These are phyloP conservation scores for Drosophila eugracilis DNA, from an alignment of 1,140 invertebrate genomes.

Conservation along the genomic window DNA sequence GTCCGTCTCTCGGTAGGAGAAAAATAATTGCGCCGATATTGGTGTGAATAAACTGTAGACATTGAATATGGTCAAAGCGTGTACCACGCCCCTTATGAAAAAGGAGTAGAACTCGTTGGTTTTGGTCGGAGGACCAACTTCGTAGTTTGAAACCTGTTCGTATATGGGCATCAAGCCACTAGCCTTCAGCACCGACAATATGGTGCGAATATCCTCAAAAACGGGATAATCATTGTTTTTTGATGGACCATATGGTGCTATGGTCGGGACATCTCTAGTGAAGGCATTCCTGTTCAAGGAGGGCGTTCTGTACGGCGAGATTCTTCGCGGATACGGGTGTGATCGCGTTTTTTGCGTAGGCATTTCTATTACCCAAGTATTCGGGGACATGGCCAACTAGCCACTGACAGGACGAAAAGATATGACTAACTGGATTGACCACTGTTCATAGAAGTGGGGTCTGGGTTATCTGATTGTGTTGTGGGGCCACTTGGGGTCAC, in stretches of 20 bases:
- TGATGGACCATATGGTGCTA: background rate
- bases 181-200: conserved; percentile 70
- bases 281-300: conserved; percentile 48
- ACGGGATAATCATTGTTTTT: conserved; percentile 31
- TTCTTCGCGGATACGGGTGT: conserved; percentile 22
- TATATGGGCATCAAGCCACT: conserved; percentile 75
- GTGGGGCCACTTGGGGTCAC: conserved; percentile 6
- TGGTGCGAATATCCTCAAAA: conserved; percentile 67
- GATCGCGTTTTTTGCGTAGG: conserved; percentile 44
- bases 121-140: conserved; percentile 71
- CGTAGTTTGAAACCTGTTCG: conserved; percentile 68
- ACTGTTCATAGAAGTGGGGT: conserved; percentile 15
- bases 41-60: conserved; percentile 72
- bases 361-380: conserved; percentile 73
- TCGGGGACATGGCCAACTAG: conserved; percentile 64
- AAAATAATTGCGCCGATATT: conserved; percentile 51
- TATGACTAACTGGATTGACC: conserved; percentile 34
- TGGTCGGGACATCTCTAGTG: conserved; percentile 1
- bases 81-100: conserved; percentile 69
- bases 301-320: conserved; percentile 28
- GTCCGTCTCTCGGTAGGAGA: conserved; percentile 75
- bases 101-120: conserved; percentile 74
- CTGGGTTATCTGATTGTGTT: conserved; percentile 47
- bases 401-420: conserved; percentile 39
- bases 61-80: conserved; percentile 75